Evolutionary conservation across 1,140 invertebrate genomes (phyloP), one percentile per base, ranked within the genome.

Genomic region (Leptoteleia sp.): DNA sequence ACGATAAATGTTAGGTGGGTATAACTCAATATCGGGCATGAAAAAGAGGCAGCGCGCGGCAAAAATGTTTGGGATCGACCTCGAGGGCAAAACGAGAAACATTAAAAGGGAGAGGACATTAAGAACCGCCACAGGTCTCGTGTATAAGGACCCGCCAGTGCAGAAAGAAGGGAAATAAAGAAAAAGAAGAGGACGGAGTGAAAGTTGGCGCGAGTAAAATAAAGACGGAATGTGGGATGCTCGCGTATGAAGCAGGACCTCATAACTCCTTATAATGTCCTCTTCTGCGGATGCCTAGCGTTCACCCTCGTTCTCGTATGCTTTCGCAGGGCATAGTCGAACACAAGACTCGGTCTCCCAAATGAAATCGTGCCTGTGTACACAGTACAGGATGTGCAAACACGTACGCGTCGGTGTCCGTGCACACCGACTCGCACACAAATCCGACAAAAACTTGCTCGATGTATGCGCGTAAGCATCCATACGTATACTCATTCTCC

Each of bases 221-320:
- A 61, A 62, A 73, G 55, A 81, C 68, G 79, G 78, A 82, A 81
- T 76, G 81, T 79, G 84, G 81, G 85, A 87, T 84, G 85, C 82
- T 85, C 87, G 86, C 86, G 87, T 88, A 87, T 87, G 83, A 87
- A 82, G 83, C 87, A 88, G 87, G 84, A 88, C 85, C 87, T 89
- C 87, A 89, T 89, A 89, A 89, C 86, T 89, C 86, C 86, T 89
- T 88, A 87, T 89, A 89, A 89, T 89, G 86, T 89, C 86, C 87
- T 89, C 87, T 88, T 88, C 85, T 87, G 85, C 84, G 86, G 85
- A 88, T 88, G 85, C 87, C 87, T 89, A 88, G 86, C 85, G 83
- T 87, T 87, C 86, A 89, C 87, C 87, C 86, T 83, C 85, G 82
- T 82, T 85, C 83, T 80, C 83, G 80, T 84, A 81, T 81, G 82